Conservation (phyloP, 1,140 invertebrate species). For the Zaprionus africanus region DNA sequence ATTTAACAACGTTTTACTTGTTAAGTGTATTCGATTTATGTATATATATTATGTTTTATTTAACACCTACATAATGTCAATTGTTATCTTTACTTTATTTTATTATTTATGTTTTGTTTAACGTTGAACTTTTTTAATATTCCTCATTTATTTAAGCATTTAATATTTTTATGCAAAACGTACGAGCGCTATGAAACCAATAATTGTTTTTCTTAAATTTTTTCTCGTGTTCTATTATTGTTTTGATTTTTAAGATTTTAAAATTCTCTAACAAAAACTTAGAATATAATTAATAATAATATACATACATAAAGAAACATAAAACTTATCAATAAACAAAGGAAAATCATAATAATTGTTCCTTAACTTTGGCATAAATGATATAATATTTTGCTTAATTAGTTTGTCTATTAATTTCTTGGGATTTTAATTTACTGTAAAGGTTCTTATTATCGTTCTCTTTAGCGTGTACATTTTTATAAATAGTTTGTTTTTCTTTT, state of each 20-base stretch:
- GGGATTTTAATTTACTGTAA: conserved; percentile 66
- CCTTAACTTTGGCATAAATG: conserved; percentile 43
- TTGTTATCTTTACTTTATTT: conserved; percentile 55
- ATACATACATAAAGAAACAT: conserved; percentile 10
- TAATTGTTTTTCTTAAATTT: conserved; percentile 68
- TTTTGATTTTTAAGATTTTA: conserved; percentile 27
- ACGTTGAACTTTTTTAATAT: conserved; percentile 68
- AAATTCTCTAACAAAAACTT: conserved; percentile 34
- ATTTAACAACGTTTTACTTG: conserved; percentile 83
- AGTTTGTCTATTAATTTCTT: conserved; percentile 40
- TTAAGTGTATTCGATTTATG: conserved; percentile 66
- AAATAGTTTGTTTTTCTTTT: conserved; percentile 55
- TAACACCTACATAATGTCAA: conserved; percentile 75
- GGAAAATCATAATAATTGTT: conserved; percentile 17
- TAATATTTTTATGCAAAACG: conserved; percentile 77
- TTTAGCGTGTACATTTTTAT: conserved; percentile 81
- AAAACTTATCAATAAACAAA: neutral
- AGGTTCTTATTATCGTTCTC: conserved; percentile 78
- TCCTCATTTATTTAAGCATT: conserved; percentile 71
- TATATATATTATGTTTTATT: conserved; percentile 56
- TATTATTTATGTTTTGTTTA: conserved; percentile 52
- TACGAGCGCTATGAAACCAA: conserved; percentile 85
- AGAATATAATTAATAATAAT: conserved; percentile 12
- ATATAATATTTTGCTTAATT: conserved; percentile 34
- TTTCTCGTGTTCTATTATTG: conserved; percentile 40